Base-by-base conservation (phyloP, 2,113 vertebrate genomes). In the Oryzias curvinotus region DNA sequence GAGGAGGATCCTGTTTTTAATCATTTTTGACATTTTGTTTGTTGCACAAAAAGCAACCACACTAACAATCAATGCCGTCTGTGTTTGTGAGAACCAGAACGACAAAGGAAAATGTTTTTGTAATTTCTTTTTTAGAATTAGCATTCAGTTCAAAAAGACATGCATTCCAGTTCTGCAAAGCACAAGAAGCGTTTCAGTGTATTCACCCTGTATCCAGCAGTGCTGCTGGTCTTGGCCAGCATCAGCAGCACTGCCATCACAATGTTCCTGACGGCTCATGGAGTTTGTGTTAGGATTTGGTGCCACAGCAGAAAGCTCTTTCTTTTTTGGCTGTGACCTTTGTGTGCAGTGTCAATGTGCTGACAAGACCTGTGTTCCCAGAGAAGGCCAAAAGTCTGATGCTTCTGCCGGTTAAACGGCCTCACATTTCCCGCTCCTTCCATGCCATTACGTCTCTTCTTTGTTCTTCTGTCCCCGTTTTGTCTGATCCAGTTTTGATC, bases 401-500 rank as follows among this genome's bases (percentile, higher is more conserved):
- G 16, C 70, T 36, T 54, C 57, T 65, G 57, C 70, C 80, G 70
- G 76, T 68, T 60, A 52, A 58, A 61, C 26, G 7, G 51, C 62
- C 65, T 74, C 57, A 62, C 74, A 62, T 57, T 49, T 68, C 61
- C 21, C 5, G 53, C 49, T 71, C 50, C 71, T 65, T 65, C 52
- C 61, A 19, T 62, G 73, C 82, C 54, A 77, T 51, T 62, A 63
- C 16, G 14, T 41, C 65, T 55, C 62, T 26, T 53, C 65, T 71
- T 83, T 81, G 83, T 75, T 76, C 68, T 61, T 75, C 72, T 85
- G 75, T 64, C 62, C 79, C 80, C 50, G 73, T 79, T 84, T 84
- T 75, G 78, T 81, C 67, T 42, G 57, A 77, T 79, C 68, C 64
- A 68, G 64, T 77, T 72, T 84, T 86, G 73, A 87, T 89, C 84